A percentile compares a stretch with the other conserved stretches of the same genome.
These are phyloP conservation scores for Argyresthia albistria DNA, from an alignment of 2,888 invertebrate species.

Conservation along the genomic window DNA sequence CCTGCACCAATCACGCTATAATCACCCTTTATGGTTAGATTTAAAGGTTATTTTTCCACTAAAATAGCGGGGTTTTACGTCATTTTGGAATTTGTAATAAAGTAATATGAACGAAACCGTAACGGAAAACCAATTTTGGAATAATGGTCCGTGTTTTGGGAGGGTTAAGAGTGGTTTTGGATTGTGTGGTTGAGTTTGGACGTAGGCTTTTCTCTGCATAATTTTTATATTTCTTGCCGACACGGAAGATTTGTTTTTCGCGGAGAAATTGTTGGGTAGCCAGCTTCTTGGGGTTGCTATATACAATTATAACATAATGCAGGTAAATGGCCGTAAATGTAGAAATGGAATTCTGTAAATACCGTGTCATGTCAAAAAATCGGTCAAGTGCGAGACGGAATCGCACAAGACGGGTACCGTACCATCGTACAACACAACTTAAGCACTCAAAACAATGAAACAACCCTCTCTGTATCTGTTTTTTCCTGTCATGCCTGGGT, in stretches of 20 bases:
- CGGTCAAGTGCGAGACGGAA: too few relatives aligned
- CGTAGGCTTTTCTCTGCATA: constrained; percentile 34
- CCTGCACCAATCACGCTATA: too few relatives aligned
- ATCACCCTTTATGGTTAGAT: background rate
- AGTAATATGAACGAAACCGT: background rate
- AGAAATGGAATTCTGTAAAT: background rate
- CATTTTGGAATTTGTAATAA: background rate
- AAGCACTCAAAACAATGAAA: too few relatives aligned
- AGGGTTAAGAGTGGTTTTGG: constrained; percentile 21
- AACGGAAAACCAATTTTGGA: background rate
- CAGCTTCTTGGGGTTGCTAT: background rate
- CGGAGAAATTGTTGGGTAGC: constrained; percentile 30
- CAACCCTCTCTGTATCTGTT: too few relatives aligned
- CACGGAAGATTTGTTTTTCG: constrained; percentile 48
- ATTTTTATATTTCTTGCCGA: constrained; percentile 57
- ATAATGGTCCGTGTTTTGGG: background rate
- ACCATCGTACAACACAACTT: too few relatives aligned
- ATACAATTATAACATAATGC: too few relatives aligned
- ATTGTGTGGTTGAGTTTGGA: constrained; percentile 11
- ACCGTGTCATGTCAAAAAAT: too few relatives aligned
- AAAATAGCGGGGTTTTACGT: background rate
- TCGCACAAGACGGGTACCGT: too few relatives aligned
- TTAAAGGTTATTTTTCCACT: background rate
- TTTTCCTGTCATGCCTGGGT: too few relatives aligned
- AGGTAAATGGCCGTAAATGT: background rate